Percentiles rank a stretch among this genome's conserved stretches.
Conservation (phyloP, 2,113 vertebrate species). For the Cyphomyrus discorhynchus region DNA sequence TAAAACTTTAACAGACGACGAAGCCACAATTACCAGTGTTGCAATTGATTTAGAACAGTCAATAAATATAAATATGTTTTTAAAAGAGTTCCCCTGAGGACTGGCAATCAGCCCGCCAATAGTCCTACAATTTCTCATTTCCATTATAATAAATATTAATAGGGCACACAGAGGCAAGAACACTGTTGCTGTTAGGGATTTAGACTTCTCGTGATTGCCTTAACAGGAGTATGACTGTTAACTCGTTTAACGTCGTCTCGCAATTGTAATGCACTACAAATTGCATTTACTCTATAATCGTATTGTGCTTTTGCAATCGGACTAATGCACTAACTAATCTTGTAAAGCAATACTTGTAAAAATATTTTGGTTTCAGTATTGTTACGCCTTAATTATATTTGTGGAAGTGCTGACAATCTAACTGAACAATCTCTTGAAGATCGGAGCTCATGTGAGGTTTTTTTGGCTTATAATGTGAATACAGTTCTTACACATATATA, state of each 20-base stretch:
- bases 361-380: background rate
- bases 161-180: background rate
- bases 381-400: background rate
- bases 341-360: background rate
- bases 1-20: background rate
- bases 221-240: background rate
- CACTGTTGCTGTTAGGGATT: background rate
- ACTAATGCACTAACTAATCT: background rate
- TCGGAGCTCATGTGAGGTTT: background rate
- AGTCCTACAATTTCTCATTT: conserved; percentile 24
- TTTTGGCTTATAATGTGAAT: background rate
- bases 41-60: background rate
- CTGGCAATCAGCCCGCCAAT: conserved; percentile 55
- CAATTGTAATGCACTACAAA: background rate
- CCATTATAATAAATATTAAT: conserved; percentile 24
- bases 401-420: background rate
- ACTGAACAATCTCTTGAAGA: background rate
- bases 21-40: background rate
- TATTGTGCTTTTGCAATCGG: background rate
- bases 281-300: background rate
- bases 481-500: background rate
- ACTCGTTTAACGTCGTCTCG: background rate
- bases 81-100: conserved; percentile 26
- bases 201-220: background rate
- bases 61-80: background rate